Evolutionary conservation across 2,888 invertebrate species (phyloP).

Genomic region (Agonum fuliginosum): DNA sequence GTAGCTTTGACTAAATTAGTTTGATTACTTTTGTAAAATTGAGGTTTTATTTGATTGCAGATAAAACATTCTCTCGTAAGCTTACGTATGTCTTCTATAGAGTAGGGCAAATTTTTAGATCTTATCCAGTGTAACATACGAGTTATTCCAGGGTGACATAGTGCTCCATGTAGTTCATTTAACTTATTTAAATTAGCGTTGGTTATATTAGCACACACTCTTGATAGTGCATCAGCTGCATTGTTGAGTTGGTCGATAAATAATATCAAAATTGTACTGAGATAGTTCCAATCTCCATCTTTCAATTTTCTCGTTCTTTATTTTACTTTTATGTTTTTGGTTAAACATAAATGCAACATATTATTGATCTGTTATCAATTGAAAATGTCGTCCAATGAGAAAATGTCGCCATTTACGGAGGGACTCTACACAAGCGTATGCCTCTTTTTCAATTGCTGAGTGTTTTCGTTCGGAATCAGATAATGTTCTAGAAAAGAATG

Average conservation of each 20-base stretch:
- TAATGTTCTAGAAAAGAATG: background rate
- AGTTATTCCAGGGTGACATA: background rate
- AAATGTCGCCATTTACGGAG: background rate
- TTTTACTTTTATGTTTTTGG: background rate
- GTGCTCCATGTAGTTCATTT: background rate
- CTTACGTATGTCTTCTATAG: background rate
- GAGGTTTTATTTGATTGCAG: background rate
- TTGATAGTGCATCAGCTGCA: background rate
- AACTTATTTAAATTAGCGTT: background rate
- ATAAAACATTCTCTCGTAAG: background rate
- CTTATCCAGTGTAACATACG: background rate
- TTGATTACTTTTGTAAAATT: background rate
- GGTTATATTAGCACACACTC: background rate
- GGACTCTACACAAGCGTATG: too few species aligned
- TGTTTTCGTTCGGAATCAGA: background rate
- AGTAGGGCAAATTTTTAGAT: background rate
- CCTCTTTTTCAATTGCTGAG: background rate
- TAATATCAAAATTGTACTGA: background rate
- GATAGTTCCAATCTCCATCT: background rate
- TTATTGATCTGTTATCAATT: background rate
- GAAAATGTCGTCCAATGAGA: background rate
- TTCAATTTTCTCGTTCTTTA: background rate
- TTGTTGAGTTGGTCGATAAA: background rate
- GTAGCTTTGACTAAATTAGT: background rate
- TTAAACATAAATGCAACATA: background rate